Percentiles rank a stretch among this genome's conserved stretches.
Conservation (phyloP, 2,113 vertebrate genomes). For the Trachemys scripta region DNA sequence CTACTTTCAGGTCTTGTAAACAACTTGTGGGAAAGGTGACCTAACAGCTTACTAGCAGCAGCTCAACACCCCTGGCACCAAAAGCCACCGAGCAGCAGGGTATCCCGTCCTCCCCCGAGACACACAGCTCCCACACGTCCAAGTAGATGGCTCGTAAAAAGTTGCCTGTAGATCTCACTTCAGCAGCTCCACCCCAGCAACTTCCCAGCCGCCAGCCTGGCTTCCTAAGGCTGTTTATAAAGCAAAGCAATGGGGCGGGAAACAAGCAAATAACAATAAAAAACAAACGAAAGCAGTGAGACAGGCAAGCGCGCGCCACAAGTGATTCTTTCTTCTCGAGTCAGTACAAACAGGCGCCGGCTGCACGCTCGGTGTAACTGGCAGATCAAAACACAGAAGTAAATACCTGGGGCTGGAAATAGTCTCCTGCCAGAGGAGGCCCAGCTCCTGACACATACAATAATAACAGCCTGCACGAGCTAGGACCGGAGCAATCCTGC, state of each 20-base stretch:
- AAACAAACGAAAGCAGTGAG: not conserved
- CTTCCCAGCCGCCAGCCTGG: not conserved
- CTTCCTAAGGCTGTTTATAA: not conserved
- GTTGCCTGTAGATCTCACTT: not conserved
- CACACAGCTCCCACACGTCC: too few relatives aligned
- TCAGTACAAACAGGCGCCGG: too few relatives aligned
- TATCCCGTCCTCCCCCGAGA: not conserved
- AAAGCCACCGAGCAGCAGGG: not conserved
- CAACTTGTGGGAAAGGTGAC: slow-evolving; percentile 70
- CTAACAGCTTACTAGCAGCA: slow-evolving; percentile 55
- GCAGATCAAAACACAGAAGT: not conserved
- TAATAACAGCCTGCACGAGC: too few relatives aligned
- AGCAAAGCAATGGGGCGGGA: not conserved
- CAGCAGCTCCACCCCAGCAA: not conserved
- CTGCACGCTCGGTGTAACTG: not conserved
- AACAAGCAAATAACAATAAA: not conserved
- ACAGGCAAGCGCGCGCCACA: not conserved
- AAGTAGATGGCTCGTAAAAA: not conserved
- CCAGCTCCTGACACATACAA: not conserved
- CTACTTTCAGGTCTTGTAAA: slow-evolving; percentile 66
- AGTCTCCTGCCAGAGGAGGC: not conserved
- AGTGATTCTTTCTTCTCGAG: not conserved
- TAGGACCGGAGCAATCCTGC: not conserved
- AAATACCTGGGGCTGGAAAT: not conserved
- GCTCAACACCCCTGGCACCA: not conserved